Evolutionary conservation across 2,888 invertebrate species (phyloP).

Genomic region (Sinohyriopsis cumingii): DNA sequence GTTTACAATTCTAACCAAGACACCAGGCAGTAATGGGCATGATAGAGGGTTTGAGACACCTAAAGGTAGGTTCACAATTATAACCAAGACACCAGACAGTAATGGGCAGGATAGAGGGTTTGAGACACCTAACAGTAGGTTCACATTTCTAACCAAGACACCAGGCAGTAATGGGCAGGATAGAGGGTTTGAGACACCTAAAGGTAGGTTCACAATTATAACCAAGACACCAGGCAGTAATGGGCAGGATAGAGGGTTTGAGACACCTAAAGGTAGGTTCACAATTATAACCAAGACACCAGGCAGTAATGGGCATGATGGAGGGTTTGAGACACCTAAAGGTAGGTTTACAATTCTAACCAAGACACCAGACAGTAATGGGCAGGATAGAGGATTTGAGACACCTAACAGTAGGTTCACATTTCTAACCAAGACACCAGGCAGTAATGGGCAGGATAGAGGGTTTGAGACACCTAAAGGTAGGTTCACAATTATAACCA

Average conservation of each 20-base stretch:
- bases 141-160: background rate
- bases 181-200: background rate
- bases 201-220: background rate
- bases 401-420: background rate
- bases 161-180: background rate
- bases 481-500: background rate
- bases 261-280: background rate
- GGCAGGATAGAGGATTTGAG: background rate
- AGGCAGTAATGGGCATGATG: background rate
- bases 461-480: background rate
- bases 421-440: background rate
- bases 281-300: background rate
- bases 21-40: constrained; percentile 2
- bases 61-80: background rate
- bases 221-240: no score
- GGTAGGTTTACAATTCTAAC: background rate
- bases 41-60: background rate
- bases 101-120: no score
- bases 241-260: no score
- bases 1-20: background rate
- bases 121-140: background rate
- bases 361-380: background rate
- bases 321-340: background rate
- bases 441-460: background rate
- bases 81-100: background rate